These are phyloP conservation scores for Baccha elongata DNA, from an alignment of 2,888 invertebrate species.

Conservation along the genomic window DNA sequence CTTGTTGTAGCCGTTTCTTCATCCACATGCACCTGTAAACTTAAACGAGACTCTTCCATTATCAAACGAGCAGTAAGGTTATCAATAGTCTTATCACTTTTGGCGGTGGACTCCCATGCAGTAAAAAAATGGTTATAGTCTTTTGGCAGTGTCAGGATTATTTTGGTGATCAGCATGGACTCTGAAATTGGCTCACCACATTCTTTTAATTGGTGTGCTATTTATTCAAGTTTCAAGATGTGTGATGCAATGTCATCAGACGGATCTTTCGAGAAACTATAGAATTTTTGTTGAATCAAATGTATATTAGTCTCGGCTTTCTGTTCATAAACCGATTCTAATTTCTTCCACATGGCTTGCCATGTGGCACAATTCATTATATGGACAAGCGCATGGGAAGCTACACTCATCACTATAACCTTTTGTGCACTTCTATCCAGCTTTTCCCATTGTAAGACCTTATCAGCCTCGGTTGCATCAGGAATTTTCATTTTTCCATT, in stretches of 20 bases:
- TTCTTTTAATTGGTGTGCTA: slow-evolving; percentile 50
- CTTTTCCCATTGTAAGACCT: background rate
- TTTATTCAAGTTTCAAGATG: slow-evolving; percentile 46
- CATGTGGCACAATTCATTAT: slow-evolving; percentile 42
- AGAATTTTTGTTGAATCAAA: slow-evolving; percentile 70
- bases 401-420: slow-evolving; percentile 33
- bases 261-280: slow-evolving; percentile 46
- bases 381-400: slow-evolving; percentile 20
- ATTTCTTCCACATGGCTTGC: slow-evolving; percentile 29
- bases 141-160: slow-evolving; percentile 28
- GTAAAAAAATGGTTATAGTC: slow-evolving; percentile 45
- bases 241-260: slow-evolving; percentile 55
- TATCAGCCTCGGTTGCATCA: background rate
- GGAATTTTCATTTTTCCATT: slow-evolving; percentile 1
- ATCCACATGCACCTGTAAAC: too few relatives aligned
- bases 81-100: slow-evolving; percentile 5
- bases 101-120: slow-evolving; percentile 49
- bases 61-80: slow-evolving; percentile 10
- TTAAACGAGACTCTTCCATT: too few relatives aligned
- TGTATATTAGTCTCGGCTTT: slow-evolving; percentile 28
- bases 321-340: slow-evolving; percentile 37
- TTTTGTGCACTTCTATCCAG: slow-evolving; percentile 41
- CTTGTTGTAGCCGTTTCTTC: background rate
- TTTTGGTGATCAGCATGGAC: slow-evolving; percentile 31
- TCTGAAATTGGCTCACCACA: slow-evolving; percentile 52